Evolutionary conservation across 92 coral and sea anemone species (phyloP).

Genomic region (Phenganax subtilis): DNA sequence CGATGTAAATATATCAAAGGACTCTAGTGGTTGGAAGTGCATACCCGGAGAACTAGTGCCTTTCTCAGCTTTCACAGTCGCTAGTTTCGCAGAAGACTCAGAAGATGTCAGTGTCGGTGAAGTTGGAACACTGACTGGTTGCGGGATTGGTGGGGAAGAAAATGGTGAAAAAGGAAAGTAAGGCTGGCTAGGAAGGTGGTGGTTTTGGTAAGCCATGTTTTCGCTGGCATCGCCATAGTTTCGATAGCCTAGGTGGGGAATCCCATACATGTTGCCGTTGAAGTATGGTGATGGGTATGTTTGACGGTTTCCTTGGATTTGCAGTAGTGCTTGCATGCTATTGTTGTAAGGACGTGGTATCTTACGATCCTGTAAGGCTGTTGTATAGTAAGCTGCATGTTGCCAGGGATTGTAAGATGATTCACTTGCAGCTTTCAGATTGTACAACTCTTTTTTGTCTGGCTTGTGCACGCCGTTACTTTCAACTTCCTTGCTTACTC

Average conservation of each 20-base stretch:
- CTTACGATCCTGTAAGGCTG: constrained; percentile 11
- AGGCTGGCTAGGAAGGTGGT: constrained; percentile 11
- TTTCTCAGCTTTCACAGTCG: not conserved
- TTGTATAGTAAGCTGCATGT: not conserved
- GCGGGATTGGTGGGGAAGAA: not conserved
- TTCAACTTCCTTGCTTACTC: not conserved
- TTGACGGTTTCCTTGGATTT: not conserved
- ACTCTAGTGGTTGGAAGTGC: not conserved
- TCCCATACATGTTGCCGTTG: constrained; percentile 2
- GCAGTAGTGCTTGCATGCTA: not conserved
- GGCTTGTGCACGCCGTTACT: not conserved
- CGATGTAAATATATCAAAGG: not conserved
- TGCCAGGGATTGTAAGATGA: constrained; percentile 15
- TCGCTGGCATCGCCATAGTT: constrained; percentile 28
- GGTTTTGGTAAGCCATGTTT: constrained; percentile 8
- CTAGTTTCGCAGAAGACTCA: not conserved
- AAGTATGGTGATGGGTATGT: not conserved
- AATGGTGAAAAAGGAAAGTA: constrained; percentile 7
- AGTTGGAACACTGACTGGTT: not conserved
- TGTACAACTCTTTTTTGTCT: not conserved
- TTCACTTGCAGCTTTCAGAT: not conserved
- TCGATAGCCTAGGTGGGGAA: constrained; percentile 7
- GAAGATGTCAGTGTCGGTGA: not conserved
- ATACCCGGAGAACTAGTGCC: not conserved
- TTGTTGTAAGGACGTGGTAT: not conserved